Percentiles rank a stretch among this genome's conserved stretches.
Evolutionary conservation across 2,113 vertebrate genomes (phyloP).

Genomic region (Hyla sarda): DNA sequence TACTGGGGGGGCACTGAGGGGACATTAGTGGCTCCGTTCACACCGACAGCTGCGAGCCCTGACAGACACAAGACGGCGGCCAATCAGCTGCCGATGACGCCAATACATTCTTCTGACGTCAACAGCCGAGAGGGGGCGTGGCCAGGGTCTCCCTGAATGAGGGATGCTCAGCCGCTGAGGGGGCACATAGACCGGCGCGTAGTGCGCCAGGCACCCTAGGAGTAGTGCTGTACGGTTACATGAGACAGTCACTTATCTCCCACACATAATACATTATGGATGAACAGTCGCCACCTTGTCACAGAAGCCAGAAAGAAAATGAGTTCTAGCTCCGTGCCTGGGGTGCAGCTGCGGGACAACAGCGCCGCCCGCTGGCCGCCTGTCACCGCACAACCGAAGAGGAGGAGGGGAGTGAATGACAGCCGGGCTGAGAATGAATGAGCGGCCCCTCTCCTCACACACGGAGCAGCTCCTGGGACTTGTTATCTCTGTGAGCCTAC

Average conservation of each 20-base stretch:
- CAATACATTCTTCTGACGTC: slow-evolving; percentile 45
- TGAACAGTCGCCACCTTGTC: slow-evolving; percentile 8
- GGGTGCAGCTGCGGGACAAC: slow-evolving; percentile 59
- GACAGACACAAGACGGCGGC: neutral
- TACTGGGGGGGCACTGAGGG: neutral
- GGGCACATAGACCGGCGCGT: neutral
- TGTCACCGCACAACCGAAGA: too few species aligned
- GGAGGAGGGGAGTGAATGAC: neutral
- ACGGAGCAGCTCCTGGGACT: too few species aligned
- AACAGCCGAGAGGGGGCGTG: neutral
- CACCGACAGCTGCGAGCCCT: neutral
- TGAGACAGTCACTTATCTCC: neutral
- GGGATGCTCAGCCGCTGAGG: neutral
- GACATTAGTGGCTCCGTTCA: neutral
- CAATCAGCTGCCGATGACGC: slow-evolving; percentile 19
- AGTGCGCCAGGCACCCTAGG: neutral
- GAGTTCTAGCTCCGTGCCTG: neutral
- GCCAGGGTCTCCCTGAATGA: slow-evolving; percentile 34
- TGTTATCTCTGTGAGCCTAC: neutral
- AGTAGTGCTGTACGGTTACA: neutral
- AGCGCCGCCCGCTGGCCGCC: slow-evolving; percentile 68
- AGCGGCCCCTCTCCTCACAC: too few species aligned
- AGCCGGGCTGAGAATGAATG: too few species aligned
- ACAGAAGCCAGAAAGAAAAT: neutral
- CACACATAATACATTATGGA: slow-evolving; percentile 24